These are phyloP conservation scores for Rousettus leschenaultii DNA, from an alignment of 2,113 vertebrate genomes.

Conservation along the genomic window DNA sequence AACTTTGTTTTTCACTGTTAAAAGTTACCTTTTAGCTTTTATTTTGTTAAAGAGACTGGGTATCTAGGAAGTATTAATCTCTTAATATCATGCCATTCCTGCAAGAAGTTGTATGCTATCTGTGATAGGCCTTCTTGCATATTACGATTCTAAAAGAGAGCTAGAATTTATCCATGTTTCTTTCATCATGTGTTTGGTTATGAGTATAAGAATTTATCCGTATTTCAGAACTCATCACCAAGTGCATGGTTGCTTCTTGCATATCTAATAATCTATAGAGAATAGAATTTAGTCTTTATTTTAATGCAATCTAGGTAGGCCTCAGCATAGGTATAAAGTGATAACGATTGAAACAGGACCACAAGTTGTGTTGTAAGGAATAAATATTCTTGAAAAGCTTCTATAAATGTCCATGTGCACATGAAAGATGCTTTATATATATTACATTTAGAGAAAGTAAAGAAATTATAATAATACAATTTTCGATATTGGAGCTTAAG, in stretches of 20 bases:
- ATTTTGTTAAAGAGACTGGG: background rate
- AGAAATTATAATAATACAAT: background rate
- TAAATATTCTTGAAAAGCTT: background rate
- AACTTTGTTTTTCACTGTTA: background rate
- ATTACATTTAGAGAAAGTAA: background rate
- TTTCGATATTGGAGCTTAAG: constrained; percentile 5
- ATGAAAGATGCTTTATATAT: background rate
- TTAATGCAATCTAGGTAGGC: background rate
- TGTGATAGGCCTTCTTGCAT: background rate
- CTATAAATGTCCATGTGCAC: background rate
- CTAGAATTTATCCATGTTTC: background rate
- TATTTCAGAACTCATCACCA: background rate
- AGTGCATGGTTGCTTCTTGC: background rate
- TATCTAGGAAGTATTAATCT: background rate
- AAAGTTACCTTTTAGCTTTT: background rate
- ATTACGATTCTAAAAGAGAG: constrained; percentile 17
- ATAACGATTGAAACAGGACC: background rate
- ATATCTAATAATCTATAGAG: background rate
- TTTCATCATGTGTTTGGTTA: background rate
- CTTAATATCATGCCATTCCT: background rate
- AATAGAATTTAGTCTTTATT: background rate
- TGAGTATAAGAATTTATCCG: background rate
- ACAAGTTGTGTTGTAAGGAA: background rate
- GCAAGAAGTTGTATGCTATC: background rate
- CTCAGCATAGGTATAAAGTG: background rate